Conservation (phyloP, 2,888 invertebrate species). For the Falcaria lacertinaria region DNA sequence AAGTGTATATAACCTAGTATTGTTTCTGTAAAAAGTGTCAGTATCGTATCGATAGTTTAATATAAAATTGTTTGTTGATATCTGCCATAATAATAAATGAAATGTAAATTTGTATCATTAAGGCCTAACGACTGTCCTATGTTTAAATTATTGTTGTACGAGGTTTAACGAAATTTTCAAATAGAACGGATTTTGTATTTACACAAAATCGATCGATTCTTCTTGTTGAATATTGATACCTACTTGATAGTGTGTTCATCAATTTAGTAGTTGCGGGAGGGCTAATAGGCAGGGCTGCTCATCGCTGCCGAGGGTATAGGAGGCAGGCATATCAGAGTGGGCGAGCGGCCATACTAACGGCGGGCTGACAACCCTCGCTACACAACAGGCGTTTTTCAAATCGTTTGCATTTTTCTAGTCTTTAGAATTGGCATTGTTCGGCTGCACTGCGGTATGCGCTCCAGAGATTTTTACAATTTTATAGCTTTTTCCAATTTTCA, state of each 20-base stretch:
- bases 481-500: constrained; percentile 17
- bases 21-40: constrained; percentile 67
- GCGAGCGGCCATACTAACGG: constrained; percentile 17
- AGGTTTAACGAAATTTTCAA: constrained; percentile 43
- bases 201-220: constrained; percentile 30
- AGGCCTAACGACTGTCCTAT: constrained; percentile 78
- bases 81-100: constrained; percentile 77
- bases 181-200: constrained; percentile 35
- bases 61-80: constrained; percentile 73
- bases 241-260: constrained; percentile 54
- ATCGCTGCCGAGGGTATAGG: constrained; percentile 22
- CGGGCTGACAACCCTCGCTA: constrained; percentile 12
- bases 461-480: constrained; percentile 39
- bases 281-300: constrained; percentile 22
- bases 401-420: constrained; percentile 78
- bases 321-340: constrained; percentile 65
- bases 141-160: constrained; percentile 63
- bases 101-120: constrained; percentile 72
- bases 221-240: constrained; percentile 46
- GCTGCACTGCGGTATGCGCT: constrained; percentile 43
- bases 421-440: constrained; percentile 54
- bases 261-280: constrained; percentile 28
- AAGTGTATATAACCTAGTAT: constrained; percentile 52
- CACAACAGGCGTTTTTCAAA: constrained; percentile 45
- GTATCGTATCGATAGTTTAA: constrained; percentile 56